Evolutionary conservation across 2,888 invertebrate species (phyloP), one percentile per base, ranked within the genome.

Genomic region (Drosophila kokeensis): DNA sequence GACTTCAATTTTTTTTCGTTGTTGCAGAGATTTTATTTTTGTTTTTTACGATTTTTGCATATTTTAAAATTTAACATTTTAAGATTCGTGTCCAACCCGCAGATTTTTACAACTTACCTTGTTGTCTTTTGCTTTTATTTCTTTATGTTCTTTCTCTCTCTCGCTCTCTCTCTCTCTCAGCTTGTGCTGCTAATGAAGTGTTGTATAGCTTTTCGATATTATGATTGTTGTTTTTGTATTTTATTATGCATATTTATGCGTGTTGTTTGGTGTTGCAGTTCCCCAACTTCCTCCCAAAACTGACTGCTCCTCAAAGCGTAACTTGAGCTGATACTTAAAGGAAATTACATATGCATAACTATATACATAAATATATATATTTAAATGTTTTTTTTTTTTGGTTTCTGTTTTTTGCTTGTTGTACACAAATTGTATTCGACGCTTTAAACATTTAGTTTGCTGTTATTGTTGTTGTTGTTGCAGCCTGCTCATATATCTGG

Each of bases 151-250:
- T 50, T 3, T 6, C 42, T 42, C 13, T 13, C 15, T 6, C 15
- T 4, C 0, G 8, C 34, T 13, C 3, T 13, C 15, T 36, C 7
- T 0, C 15, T 2, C 36, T 48, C 34, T 49, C 27, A 34, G n/a
- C n/a, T 27, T 42, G 49, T 61, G 75, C 80, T 84, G 82, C 82
- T 87, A 84, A 84, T 89, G 82, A 84, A 84, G 82, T 84, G 87
- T 73, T 76, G 67, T 57, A 60, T 74, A n/a, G 55, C 5, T 69
- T 63, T 69, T 69, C 15, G 24, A 21, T 54, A 36, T 52, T 45
- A 29, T 64, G 57, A 29, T 57, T 54, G 24, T 49, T 67, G 42
- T 21, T 45, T 15, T 45, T 45, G 27, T 36, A 36, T 54, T 78
- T 81, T 64, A 76, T 82, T 85, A 59, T 81, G 83, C 70, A 81